Evolutionary conservation across 2,797 vertebrate species (phyloP).

Genomic region (Gymnoscopelus microlampas): DNA sequence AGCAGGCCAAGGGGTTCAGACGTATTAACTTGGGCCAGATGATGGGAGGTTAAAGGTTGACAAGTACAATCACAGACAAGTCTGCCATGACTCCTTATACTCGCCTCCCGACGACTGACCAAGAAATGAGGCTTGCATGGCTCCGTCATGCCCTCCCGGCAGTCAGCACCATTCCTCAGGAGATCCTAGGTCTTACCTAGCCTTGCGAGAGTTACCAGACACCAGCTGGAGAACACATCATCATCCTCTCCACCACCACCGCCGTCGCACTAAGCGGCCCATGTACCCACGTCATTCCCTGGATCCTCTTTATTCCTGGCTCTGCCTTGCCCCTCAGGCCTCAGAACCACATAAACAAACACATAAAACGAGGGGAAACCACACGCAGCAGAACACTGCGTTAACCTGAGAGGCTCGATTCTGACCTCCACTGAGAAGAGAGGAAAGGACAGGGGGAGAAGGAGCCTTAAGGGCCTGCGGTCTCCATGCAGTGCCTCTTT

Average conservation of each 20-base stretch:
- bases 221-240: slow-evolving; percentile 40
- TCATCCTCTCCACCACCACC: slow-evolving; percentile 7
- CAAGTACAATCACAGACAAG: no score
- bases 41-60: no score
- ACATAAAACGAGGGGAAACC: background rate
- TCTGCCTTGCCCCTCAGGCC: background rate
- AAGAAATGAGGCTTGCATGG: no score
- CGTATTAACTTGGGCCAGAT: no score
- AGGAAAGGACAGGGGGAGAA: background rate
- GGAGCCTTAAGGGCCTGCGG: no score
- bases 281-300: slow-evolving; percentile 12
- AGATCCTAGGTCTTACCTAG: no score
- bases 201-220: slow-evolving; percentile 29
- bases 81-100: no score
- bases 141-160: no score
- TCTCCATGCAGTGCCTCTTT: no score
- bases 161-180: no score
- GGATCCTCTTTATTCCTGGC: slow-evolving; percentile 15
- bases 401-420: slow-evolving; percentile 5
- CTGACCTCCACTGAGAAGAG: background rate
- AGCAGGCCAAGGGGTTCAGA: no score
- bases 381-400: background rate
- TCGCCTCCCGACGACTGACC: no score
- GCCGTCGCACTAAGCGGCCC: slow-evolving; percentile 5
- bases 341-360: slow-evolving; percentile 21